A percentile compares a stretch with the other conserved stretches of the same genome.
phyloP scores from a whole-genome alignment of 2,797 vertebrate species.

The Lophura swinhoii region DNA sequence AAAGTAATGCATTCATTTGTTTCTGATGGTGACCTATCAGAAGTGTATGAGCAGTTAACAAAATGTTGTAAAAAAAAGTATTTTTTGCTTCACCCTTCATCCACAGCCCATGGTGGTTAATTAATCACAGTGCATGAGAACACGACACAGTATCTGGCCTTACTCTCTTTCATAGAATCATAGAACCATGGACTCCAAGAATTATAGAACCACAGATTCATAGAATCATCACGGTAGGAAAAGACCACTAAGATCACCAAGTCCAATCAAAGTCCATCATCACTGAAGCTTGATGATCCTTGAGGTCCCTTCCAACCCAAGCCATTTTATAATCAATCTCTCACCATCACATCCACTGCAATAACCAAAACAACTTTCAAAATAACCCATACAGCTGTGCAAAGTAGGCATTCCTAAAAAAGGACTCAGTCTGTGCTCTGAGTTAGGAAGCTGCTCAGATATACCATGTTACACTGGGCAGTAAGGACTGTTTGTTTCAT shows the following conservation, averaged over 20 bases:
- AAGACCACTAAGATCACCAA: no score
- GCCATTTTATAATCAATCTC: no score
- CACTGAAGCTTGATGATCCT: no score
- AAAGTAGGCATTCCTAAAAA: not conserved
- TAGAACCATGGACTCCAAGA: no score
- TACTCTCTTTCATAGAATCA: not conserved
- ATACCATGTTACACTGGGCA: not conserved
- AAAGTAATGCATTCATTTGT: not conserved
- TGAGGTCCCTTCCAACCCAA: no score
- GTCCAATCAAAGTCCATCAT: no score
- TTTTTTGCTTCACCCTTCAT: not conserved
- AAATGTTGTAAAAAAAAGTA: not conserved
- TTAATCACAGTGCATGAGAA: not conserved
- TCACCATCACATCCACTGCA: no score
- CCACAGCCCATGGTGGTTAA: not conserved
- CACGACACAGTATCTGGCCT: not conserved
- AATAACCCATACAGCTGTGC: not conserved
- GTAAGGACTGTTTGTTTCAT: not conserved
- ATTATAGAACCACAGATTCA: no score
- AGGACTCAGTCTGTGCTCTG: not conserved
- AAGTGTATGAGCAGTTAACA: not conserved
- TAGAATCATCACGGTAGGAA: no score
- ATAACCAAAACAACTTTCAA: not conserved
- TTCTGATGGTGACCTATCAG: not conserved
- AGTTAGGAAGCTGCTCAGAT: not conserved